Evolutionary conservation across 1,140 invertebrate species (phyloP), one percentile per base, ranked within the genome.

Genomic region (Drosophila virilis): DNA sequence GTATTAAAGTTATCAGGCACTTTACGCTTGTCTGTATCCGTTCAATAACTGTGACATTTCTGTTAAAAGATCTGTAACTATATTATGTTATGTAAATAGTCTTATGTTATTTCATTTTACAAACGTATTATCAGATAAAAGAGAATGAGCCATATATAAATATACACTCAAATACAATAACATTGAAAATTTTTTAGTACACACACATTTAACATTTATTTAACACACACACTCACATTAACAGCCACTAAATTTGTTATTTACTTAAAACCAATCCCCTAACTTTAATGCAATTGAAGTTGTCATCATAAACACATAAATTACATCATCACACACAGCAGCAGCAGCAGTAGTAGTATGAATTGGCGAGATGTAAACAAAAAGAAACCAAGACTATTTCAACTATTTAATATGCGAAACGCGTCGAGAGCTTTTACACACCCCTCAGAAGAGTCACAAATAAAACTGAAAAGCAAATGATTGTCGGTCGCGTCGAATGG

Each of bases 231-330:
- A 38, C 37, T 12, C 8, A 28, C 22, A 28, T 40, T 40, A 40
- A 40, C 38, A 40, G 10, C 12, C 12, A 12, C 38, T 5, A 28
- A 28, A 28, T 28, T 3, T 4, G 22, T 28, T 28, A 28, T 28
- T 28, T 28, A 3, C 22, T 28, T 28, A 5, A 28, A 28, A 28
- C 13, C 13, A 15, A 8, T 45, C 13, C 3, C 42, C 8, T 8
- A 32, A 43, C 58, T 62, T 69, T 45, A 71, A 71, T 59, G 46
- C 65, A 78, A 81, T 76, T 59, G 70, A 66, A 81, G 69, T 66
- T 68, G 82, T 66, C 59, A 86, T 88, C 61, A 86, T 76, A 78
- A 78, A 76, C 78, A 73, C 77, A 86, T 82, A 88, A 86, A 86
- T 86, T 86, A 85, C 82, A 85, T 85, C 82, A 85, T 86, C 78